Evolutionary conservation across 2,113 vertebrate genomes (phyloP).

Genomic region (Pollachius pollachius): DNA sequence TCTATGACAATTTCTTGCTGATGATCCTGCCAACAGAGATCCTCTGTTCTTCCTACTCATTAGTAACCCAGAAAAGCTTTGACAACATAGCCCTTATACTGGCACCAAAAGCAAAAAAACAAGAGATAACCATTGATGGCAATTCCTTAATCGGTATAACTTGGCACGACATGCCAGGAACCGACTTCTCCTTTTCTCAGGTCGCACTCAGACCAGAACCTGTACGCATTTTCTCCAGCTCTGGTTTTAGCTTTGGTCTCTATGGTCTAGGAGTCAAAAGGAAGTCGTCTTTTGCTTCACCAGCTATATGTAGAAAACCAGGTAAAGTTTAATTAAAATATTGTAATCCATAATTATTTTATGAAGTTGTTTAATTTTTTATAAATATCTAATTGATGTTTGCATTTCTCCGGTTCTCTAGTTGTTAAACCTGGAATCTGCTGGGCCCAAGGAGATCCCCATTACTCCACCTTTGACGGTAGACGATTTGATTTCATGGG

Average conservation of each 20-base stretch:
- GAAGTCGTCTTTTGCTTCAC: slow-evolving; percentile 63
- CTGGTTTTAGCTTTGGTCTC: slow-evolving; percentile 57
- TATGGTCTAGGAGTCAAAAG: slow-evolving; percentile 65
- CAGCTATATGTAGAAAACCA: slow-evolving; percentile 59
- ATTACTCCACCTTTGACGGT: slow-evolving; percentile 72
- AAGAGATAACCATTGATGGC: slow-evolving; percentile 57
- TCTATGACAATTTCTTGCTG: slow-evolving; percentile 70
- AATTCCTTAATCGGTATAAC: slow-evolving; percentile 14
- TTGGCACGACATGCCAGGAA: slow-evolving; percentile 62
- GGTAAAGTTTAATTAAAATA: slow-evolving; percentile 38
- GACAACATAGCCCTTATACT: slow-evolving; percentile 66
- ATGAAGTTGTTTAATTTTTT: neutral
- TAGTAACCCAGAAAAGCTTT: slow-evolving; percentile 49
- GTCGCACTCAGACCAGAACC: slow-evolving; percentile 20
- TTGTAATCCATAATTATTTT: neutral
- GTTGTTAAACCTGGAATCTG: slow-evolving; percentile 49
- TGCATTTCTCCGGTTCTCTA: slow-evolving; percentile 3
- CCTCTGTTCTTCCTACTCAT: slow-evolving; percentile 70
- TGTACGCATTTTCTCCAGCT: slow-evolving; percentile 42
- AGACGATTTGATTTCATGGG: slow-evolving; percentile 69
- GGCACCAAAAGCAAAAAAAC: slow-evolving; percentile 28
- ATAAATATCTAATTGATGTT: neutral
- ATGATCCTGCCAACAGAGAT: slow-evolving; percentile 54
- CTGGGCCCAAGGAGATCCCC: slow-evolving; percentile 67
- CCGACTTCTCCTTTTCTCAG: slow-evolving; percentile 72